Evolutionary conservation across 2,113 vertebrate species (phyloP).

Genomic region (Calypte anna): DNA sequence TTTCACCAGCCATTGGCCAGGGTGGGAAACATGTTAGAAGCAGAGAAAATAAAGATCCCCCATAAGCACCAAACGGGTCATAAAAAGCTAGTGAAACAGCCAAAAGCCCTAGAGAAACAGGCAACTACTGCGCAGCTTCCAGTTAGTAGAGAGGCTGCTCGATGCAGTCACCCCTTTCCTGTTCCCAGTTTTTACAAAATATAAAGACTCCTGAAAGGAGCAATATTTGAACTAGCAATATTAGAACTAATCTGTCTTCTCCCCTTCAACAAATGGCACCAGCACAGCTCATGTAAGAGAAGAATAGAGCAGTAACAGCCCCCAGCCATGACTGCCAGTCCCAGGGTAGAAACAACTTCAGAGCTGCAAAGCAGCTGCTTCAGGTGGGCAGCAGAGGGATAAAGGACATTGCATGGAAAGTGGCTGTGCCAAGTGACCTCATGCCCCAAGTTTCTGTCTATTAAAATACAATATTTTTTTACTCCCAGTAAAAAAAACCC

Average conservation of each 20-base stretch:
- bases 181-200: background rate
- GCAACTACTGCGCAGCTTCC: background rate
- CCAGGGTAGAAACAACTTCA: background rate
- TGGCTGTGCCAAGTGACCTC: background rate
- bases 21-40: background rate
- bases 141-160: background rate
- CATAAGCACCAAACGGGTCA: background rate
- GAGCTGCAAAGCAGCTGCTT: background rate
- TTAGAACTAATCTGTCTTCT: background rate
- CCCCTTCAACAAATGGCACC: background rate
- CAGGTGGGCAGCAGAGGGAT: background rate
- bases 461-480: background rate
- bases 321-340: background rate
- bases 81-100: background rate
- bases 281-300: background rate
- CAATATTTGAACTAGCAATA: background rate
- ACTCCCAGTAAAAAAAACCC: background rate
- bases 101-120: background rate
- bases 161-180: background rate
- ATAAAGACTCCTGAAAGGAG: background rate
- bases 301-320: background rate
- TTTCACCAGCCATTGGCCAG: background rate
- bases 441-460: rapidly evolving
- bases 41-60: background rate
- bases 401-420: rapidly evolving